Conservation (phyloP, 2,888 invertebrate genomes). For the Cephus pygmeus region DNA sequence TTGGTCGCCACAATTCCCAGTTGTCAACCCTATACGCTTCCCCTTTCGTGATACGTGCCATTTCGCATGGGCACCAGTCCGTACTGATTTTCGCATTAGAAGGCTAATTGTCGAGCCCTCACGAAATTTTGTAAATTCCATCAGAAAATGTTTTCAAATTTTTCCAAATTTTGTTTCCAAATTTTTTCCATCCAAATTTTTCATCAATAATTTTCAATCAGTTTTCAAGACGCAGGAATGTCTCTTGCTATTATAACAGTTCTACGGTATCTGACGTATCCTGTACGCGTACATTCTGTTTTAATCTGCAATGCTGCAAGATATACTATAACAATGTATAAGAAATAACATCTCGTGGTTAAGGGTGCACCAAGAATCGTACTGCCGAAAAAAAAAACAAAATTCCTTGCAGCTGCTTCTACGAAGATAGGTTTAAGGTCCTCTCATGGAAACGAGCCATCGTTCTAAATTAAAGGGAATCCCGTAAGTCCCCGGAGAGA, state of each 20-base stretch:
- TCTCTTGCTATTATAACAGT: too few species aligned
- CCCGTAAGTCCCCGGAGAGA: background rate
- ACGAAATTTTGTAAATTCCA: too few species aligned
- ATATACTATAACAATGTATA: too few species aligned
- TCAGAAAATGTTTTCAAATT: too few species aligned
- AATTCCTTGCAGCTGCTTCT: background rate
- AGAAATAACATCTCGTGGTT: background rate
- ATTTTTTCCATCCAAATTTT: fast-evolving
- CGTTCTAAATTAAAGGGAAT: background rate
- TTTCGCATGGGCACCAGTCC: slow-evolving; percentile 17
- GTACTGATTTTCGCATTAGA: slow-evolving; percentile 23
- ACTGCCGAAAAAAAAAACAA: background rate
- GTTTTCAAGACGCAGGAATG: too few species aligned
- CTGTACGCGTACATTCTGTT: too few species aligned
- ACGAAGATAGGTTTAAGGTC: background rate
- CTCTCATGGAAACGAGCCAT: background rate
- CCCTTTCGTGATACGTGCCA: slow-evolving; percentile 15
- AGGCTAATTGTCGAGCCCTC: background rate
- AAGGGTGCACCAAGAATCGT: background rate
- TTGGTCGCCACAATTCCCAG: slow-evolving; percentile 53
- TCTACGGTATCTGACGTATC: too few species aligned
- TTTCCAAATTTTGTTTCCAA: too few species aligned
- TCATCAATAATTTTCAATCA: too few species aligned
- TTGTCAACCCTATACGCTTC: slow-evolving; percentile 21
- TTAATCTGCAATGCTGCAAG: too few species aligned